These are phyloP conservation scores for Penaeus monodon DNA, from an alignment of 2,888 invertebrate species.

Conservation along the genomic window DNA sequence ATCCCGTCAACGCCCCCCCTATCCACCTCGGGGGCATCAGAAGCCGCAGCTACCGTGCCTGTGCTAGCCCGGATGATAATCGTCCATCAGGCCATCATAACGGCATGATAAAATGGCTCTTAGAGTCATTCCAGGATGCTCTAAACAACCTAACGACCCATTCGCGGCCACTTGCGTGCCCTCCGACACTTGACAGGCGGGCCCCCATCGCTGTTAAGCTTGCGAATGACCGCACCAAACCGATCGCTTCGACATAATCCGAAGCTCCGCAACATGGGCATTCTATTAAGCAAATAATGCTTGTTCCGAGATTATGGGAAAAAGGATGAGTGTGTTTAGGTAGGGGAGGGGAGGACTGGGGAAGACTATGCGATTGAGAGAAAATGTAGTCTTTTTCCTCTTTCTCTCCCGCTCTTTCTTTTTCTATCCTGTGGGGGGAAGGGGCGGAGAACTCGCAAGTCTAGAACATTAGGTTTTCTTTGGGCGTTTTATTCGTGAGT, in stretches of 20 bases:
- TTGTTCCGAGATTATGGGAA: too few relatives aligned
- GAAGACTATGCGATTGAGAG: not conserved
- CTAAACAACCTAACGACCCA: conserved; percentile 61
- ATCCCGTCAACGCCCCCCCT: not conserved
- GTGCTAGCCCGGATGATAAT: conserved; percentile 46
- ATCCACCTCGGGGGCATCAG: conserved; percentile 6
- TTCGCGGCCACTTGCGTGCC: conserved; percentile 62
- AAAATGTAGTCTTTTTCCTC: conserved; percentile 12
- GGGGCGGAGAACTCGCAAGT: too few relatives aligned
- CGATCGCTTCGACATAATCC: conserved; percentile 46
- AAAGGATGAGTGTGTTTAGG: too few relatives aligned
- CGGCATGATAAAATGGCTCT: conserved; percentile 55
- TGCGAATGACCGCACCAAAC: conserved; percentile 49
- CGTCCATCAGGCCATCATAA: conserved; percentile 55
- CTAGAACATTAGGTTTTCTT: conserved; percentile 22
- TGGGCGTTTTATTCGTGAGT: conserved; percentile 40
- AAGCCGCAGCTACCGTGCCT: conserved; percentile 33
- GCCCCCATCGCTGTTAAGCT: conserved; percentile 41
- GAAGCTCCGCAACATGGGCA: conserved; percentile 18
- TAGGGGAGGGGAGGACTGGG: not conserved
- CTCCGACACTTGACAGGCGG: conserved; percentile 53
- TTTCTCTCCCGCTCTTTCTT: conserved; percentile 5
- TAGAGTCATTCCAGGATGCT: conserved; percentile 58
- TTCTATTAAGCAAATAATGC: conserved; percentile 43
- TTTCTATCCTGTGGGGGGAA: too few relatives aligned